Percentiles rank a stretch among this genome's conserved stretches.
Conservation (phyloP, 2,113 vertebrate genomes). For the Gracilinanus agilis region DNA sequence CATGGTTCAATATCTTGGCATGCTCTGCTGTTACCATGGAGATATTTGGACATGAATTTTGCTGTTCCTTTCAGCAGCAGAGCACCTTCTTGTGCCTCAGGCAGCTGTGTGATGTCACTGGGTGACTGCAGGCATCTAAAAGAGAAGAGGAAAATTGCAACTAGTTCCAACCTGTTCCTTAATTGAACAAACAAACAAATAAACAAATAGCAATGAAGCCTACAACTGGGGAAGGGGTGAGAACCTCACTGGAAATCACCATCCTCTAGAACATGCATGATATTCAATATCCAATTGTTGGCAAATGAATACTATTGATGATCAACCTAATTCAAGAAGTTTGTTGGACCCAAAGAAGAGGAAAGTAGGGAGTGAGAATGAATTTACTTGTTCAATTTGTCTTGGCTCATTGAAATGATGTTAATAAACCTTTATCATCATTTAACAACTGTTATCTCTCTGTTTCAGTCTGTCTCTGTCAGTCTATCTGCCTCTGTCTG, state of each 20-base stretch:
- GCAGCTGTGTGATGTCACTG: not conserved
- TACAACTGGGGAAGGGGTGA: not conserved
- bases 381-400: not conserved
- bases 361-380: not conserved
- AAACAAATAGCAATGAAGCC: not conserved
- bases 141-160: conserved; percentile 32
- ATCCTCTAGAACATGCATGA: not conserved
- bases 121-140: conserved; percentile 25
- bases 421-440: not conserved
- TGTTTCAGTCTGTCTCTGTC: not conserved
- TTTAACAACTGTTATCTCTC: not conserved
- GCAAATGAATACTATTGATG: not conserved
- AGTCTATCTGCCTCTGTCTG: too few species aligned
- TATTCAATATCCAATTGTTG: not conserved
- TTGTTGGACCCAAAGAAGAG: not conserved
- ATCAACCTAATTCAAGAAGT: not conserved
- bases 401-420: not conserved
- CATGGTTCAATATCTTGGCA: not conserved
- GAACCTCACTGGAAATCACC: not conserved
- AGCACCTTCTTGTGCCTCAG: not conserved
- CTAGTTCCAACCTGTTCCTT: conserved; percentile 32
- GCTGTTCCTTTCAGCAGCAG: not conserved
- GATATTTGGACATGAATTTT: not conserved
- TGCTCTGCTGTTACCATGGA: not conserved
- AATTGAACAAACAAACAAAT: conserved; percentile 34